Evolutionary conservation across 2,113 vertebrate genomes (phyloP).

Genomic region (Coreoperca whiteheadi): DNA sequence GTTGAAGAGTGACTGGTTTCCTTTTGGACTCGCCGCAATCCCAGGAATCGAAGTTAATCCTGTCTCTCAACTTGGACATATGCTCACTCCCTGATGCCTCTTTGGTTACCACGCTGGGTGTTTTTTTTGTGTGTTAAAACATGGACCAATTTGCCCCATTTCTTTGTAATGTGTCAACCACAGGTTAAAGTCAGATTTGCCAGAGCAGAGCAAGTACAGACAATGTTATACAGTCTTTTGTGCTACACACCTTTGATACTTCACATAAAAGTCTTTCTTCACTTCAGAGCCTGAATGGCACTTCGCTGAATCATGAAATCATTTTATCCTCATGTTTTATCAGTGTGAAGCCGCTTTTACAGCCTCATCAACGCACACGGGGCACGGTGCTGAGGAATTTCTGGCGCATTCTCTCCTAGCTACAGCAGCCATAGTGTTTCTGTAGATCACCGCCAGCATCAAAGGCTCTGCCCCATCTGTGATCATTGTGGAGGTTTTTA

Average conservation of each 20-base stretch:
- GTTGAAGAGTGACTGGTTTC: slow-evolving; percentile 63
- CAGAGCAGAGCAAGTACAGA: background rate
- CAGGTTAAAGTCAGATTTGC: background rate
- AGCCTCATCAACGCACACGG: slow-evolving; percentile 29
- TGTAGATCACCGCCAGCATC: slow-evolving; percentile 59
- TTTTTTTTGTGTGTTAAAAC: slow-evolving; percentile 23
- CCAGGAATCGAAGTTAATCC: slow-evolving; percentile 67
- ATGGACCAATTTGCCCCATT: background rate
- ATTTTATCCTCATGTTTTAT: slow-evolving; percentile 52
- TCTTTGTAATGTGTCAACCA: background rate
- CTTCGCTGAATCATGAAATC: slow-evolving; percentile 51
- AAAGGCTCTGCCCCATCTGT: slow-evolving; percentile 67
- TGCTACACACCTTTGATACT: slow-evolving; percentile 32
- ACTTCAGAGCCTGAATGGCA: slow-evolving; percentile 38
- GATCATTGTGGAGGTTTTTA: slow-evolving; percentile 54
- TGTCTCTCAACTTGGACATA: slow-evolving; percentile 49
- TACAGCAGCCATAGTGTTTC: slow-evolving; percentile 38
- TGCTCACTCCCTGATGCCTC: slow-evolving; percentile 43
- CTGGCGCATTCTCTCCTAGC: slow-evolving; percentile 11
- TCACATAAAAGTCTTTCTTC: slow-evolving; percentile 32
- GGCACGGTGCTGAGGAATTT: slow-evolving; percentile 43
- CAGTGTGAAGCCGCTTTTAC: slow-evolving; percentile 38
- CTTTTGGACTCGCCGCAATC: slow-evolving; percentile 64
- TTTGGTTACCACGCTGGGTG: slow-evolving; percentile 5
- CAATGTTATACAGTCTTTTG: slow-evolving; percentile 8